Evolutionary conservation across 2,888 invertebrate species (phyloP).

Genomic region (Drosophila sordidula): DNA sequence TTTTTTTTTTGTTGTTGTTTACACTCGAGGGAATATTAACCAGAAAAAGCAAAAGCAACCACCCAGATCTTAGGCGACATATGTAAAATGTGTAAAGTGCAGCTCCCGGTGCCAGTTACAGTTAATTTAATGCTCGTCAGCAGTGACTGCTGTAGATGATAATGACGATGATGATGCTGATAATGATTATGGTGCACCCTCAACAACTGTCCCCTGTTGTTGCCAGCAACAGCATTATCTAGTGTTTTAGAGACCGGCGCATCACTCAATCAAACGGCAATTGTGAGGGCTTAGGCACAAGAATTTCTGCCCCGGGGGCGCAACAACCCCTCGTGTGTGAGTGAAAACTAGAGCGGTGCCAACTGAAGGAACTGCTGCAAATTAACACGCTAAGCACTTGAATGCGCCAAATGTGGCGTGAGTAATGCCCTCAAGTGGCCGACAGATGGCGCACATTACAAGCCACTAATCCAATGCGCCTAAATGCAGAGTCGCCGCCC

Average conservation of each 20-base stretch:
- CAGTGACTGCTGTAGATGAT: constrained; percentile 1
- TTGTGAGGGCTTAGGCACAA: constrained; percentile 76
- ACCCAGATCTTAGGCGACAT: constrained; percentile 77
- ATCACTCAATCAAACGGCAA: constrained; percentile 84
- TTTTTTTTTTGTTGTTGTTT: constrained; percentile 23
- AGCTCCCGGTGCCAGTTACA: constrained; percentile 68
- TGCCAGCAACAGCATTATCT: constrained; percentile 43
- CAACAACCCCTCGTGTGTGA: constrained; percentile 14
- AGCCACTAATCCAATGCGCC: constrained; percentile 67
- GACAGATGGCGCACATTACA: constrained; percentile 72
- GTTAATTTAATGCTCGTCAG: constrained; percentile 81
- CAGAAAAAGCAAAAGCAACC: constrained; percentile 18
- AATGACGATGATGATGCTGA: constrained; percentile 24
- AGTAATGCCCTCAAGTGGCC: constrained; percentile 82
- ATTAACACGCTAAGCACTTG: constrained; percentile 84
- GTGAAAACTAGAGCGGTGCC: neutral
- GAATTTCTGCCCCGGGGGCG: constrained; percentile 29
- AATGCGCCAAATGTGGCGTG: constrained; percentile 83
- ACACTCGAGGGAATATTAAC: constrained; percentile 63
- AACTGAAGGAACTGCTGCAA: constrained; percentile 70
- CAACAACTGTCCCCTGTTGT: constrained; percentile 15
- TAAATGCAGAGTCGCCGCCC: constrained; percentile 10
- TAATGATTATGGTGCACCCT: constrained; percentile 44
- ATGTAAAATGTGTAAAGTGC: constrained; percentile 84
- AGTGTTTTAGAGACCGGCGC: constrained; percentile 42